Evolutionary conservation across 2,888 invertebrate genomes (phyloP), one percentile per base, ranked within the genome.

Genomic region (Petrolisthes cinctipes): DNA sequence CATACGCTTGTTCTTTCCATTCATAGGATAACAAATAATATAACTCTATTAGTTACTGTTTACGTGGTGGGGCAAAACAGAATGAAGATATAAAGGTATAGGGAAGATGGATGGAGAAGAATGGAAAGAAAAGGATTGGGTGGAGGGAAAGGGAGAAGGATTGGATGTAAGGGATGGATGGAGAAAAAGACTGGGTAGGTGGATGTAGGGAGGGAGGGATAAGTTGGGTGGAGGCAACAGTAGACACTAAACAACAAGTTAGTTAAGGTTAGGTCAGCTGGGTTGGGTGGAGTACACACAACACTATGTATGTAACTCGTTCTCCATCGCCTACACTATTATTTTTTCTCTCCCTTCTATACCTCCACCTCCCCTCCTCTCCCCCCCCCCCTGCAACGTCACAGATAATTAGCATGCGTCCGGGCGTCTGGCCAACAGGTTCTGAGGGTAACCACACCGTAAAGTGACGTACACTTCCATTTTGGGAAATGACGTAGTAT

Each of bases 381-480:
- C 75, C 82, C 71, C 75, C 23, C 75, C 20, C 7, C 20, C 68
- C 80, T 80, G 14, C 57, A n/a, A 82, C 86, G 86, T 86, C 86
- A 86, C 86, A 61, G n/a, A 53, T 83, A n/a, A 83, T 86, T 61
- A 86, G 79, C 61, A 83, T 83, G 66, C 83, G 51, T 37, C 56
- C 5, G 17, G 61, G 37, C 56, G 79, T 79, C 83, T 85, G 53
- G 79, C 86, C 82, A 61, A 61, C 71, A 86, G 86, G 86, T 86
- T 82, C 9, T 6, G 61, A 61, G 61, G 82, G 56, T 51, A 78
- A 81, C 61, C 75, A 9, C 75, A 79, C 66, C 86, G 68, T 82
- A 71, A 82, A 68, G 71, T 88, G 87, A 88, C 87, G 87, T 84
- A 76, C 14, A 37, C 66, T 76, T 84, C 87, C 87, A 84, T 81